A percentile compares a stretch with the other conserved stretches of the same genome.
These are phyloP conservation scores for Phenganax subtilis DNA, from an alignment of 92 coral and sea anemone species.

Conservation along the genomic window DNA sequence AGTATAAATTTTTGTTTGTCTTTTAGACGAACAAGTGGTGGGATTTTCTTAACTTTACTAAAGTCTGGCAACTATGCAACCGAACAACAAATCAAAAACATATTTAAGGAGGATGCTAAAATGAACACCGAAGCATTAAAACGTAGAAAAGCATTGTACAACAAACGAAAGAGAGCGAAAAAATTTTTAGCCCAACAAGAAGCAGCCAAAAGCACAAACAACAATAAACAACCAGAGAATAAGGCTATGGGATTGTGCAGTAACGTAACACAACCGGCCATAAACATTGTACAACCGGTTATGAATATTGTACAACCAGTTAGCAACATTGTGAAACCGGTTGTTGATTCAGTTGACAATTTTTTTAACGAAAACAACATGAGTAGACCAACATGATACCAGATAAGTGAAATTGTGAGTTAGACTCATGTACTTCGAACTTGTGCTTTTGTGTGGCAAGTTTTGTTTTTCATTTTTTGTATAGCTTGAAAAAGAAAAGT, in stretches of 20 bases:
- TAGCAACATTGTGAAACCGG: no score
- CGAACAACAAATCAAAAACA: slow-evolving; percentile 72
- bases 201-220: neutral
- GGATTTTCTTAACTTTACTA: slow-evolving; percentile 68
- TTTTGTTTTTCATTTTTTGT: no score
- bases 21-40: slow-evolving; percentile 91
- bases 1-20: neutral
- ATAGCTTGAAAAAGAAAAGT: no score
- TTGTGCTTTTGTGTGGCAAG: no score
- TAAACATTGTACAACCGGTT: no score
- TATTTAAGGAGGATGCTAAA: slow-evolving; percentile 64
- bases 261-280: neutral
- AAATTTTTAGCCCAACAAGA: neutral
- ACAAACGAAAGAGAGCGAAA: slow-evolving; percentile 1
- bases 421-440: no score
- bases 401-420: no score
- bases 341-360: no score
- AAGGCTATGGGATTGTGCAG: neutral
- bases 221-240: neutral
- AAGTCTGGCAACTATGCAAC: slow-evolving; percentile 66
- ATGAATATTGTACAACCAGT: no score
- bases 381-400: no score
- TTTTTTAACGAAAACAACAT: no score
- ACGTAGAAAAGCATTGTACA: slow-evolving; percentile 24
- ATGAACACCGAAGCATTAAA: slow-evolving; percentile 11